Evolutionary conservation across 1,140 invertebrate genomes (phyloP), one percentile per base, ranked within the genome.

Genomic region (Archegozetes longisetosus): DNA sequence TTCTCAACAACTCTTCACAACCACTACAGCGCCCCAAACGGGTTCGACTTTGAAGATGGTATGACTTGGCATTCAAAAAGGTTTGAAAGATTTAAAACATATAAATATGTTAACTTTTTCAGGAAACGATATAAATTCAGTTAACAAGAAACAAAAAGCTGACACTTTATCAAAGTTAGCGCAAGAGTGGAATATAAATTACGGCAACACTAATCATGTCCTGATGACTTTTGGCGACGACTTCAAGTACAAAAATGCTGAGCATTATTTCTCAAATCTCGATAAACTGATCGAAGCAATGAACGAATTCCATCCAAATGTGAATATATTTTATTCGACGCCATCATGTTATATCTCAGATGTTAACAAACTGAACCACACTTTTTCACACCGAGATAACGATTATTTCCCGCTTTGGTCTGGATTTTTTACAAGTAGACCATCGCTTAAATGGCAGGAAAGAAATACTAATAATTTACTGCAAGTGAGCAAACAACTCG

Each of bases 341-440:
- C 84, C 84, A n/a, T 80, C 80, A 17, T 86, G 84, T 67, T 85
- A 85, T 50, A 58, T 82, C 24, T n/a, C n/a, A n/a, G n/a, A n/a
- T n/a, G n/a, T n/a, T n/a, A n/a, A n/a, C n/a, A 78, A 83, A 66
- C 78, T 82, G 2, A 65, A 82, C 14, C n/a, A n/a, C n/a, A n/a
- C n/a, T n/a, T n/a, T n/a, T n/a, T n/a, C n/a, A n/a, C n/a, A n/a
- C n/a, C n/a, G n/a, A n/a, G n/a, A n/a, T n/a, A 4, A 9, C 6
- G 86, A 88, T 66, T 95, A 94, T 74, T 91, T 93, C 66, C 92
- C 93, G 0, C 54, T 53, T 28, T 81, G 78, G 79, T 78, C 78
- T 28, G 80, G 79, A 6, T 80, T 77, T 66, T 80, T 77, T 64
- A 78, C 75, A 20, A 95, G 90, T 62, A 66, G 79, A 61, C 69